These are phyloP conservation scores for Ictalurus punctatus DNA, from an alignment of 2,113 vertebrate genomes.

Conservation along the genomic window DNA sequence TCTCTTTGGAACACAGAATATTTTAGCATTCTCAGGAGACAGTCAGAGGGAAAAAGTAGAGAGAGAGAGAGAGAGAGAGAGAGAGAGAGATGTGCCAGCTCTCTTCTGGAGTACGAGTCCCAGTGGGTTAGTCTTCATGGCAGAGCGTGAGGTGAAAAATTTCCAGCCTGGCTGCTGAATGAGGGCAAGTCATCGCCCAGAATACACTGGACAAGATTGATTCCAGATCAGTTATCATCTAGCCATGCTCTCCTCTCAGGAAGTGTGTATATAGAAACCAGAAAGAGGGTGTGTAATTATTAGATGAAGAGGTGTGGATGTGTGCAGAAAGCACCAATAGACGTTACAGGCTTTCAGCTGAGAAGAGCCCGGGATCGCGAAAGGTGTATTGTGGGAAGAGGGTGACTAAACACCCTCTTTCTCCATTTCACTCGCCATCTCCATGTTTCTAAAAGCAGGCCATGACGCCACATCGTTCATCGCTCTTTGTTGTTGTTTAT, in stretches of 20 bases:
- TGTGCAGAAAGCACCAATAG: background rate
- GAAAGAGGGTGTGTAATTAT: background rate
- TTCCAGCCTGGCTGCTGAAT: conserved; percentile 57
- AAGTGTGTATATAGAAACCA: background rate
- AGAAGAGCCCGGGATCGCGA: background rate
- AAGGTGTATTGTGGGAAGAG: background rate
- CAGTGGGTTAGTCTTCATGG: conserved; percentile 69
- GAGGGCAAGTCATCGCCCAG: background rate
- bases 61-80: conserved; percentile 53
- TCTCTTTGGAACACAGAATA: conserved; percentile 43
- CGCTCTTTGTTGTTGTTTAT: conserved; percentile 71
- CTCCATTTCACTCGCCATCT: conserved; percentile 59
- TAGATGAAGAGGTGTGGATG: conserved; percentile 14
- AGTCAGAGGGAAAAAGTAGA: conserved; percentile 39
- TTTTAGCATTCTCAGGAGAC: conserved; percentile 44
- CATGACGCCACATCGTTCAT: conserved; percentile 59
- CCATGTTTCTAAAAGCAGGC: conserved; percentile 66
- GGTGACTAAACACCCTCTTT: conserved; percentile 49
- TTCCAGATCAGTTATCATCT: background rate
- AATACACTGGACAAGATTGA: background rate
- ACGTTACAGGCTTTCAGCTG: background rate
- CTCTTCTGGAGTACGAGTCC: conserved; percentile 63
- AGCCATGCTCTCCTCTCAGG: background rate
- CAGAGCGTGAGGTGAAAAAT: conserved; percentile 69
- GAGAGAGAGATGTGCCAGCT: conserved; percentile 54